Base-by-base conservation (phyloP, 2,797 vertebrate genomes). In the Acanthurus leucopareius region DNA sequence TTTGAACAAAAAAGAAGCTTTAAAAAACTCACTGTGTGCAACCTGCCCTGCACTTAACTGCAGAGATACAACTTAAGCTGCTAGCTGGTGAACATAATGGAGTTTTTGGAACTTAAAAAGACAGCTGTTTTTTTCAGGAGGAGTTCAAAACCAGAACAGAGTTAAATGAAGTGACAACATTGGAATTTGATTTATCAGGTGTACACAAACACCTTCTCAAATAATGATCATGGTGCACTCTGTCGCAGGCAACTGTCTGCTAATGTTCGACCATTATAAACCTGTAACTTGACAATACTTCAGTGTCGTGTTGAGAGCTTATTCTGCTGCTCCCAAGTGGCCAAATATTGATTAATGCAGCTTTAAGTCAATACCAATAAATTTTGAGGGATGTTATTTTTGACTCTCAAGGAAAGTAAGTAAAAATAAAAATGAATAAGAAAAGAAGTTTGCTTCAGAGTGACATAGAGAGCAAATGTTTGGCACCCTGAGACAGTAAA, bases 401-500 rank as follows among this genome's bases (percentile, higher is more conserved):
- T 47, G 20, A 76, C 49, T 76, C 22, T 69, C 57, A 69, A 63
- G 69, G 11, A 71, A 65, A 86, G 64, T n/a, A 72, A n/a, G 25
- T 0, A 67, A 87, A 67, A 67, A 52, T 51, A 59, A n/a, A 88
- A 61, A 70, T 52, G 54, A 51, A n/a, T 67, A 44, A 69, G 10
- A 9, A 57, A 40, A 56, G 15, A 44, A 10, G 44, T 84, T 69
- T 95, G 94, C 94, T 95, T 93, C 90, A 95, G 94, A 94, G 93
- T 92, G 65, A 73, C 16, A 45, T 3, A 48, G 17, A 69, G 56
- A 78, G 63, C 28, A 78, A 77, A 71, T 80, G 77, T 16, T 79
- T 72, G 74, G 51, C 81, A 83, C 75, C 83, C 82, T 80, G 75
- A 86, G 75, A 78, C 63, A 74, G 44, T 59, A 49, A 76, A 64